A percentile compares a stretch with the other conserved stretches of the same genome.
Evolutionary conservation across 2,113 vertebrate genomes (phyloP).

Genomic region (Marmota monax): DNA sequence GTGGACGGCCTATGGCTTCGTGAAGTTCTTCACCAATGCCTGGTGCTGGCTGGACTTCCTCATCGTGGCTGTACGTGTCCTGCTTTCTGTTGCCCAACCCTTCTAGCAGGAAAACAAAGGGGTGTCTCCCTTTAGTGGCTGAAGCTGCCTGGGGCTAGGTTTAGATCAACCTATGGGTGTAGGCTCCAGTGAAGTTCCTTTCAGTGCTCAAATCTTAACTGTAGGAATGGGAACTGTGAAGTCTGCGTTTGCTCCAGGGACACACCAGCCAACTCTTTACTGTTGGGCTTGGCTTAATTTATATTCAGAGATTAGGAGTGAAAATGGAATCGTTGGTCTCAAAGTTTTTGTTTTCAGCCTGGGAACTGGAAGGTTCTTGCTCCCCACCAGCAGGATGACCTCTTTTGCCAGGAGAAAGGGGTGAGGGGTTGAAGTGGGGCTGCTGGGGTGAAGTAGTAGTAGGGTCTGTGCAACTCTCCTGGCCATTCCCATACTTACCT

Average conservation of each 20-base stretch:
- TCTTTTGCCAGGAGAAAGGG: background rate
- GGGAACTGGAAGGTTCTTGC: background rate
- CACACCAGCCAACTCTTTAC: background rate
- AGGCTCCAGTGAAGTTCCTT: background rate
- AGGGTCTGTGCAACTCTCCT: background rate
- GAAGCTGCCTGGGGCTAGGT: background rate
- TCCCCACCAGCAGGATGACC: background rate
- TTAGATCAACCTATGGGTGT: no score
- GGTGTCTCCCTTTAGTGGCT: background rate
- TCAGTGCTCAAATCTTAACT: background rate
- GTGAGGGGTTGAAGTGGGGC: background rate
- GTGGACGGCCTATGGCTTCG: slow-evolving; percentile 98
- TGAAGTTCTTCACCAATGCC: slow-evolving; percentile 99
- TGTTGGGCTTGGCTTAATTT: background rate
- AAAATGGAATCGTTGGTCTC: background rate
- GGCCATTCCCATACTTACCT: background rate
- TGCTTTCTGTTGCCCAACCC: slow-evolving; percentile 65
- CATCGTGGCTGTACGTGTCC: slow-evolving; percentile 98
- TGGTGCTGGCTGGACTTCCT: slow-evolving; percentile 99
- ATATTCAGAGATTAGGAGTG: background rate
- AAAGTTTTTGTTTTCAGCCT: background rate
- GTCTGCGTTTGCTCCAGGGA: background rate
- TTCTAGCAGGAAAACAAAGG: background rate
- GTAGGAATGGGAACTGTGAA: background rate
- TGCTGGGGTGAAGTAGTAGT: background rate